Evolutionary conservation across 1,140 invertebrate species (phyloP), one percentile per base, ranked within the genome.

Genomic region (Phortica variegata): DNA sequence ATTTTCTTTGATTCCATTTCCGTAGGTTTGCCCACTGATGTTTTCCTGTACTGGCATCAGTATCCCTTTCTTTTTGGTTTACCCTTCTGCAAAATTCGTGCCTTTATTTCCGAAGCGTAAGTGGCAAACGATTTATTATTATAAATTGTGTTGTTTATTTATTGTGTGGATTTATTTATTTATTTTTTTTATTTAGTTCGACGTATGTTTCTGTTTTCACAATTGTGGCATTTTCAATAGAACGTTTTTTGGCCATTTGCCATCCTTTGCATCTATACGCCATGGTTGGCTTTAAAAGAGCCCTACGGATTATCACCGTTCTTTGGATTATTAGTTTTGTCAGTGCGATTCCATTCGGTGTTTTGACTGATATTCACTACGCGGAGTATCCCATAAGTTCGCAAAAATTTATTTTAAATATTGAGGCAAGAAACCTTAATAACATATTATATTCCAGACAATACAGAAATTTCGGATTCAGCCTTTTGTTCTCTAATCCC

Each of bases 221-320:
- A 17, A 95, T 97, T 54, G 89, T 93, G 12, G 87, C 88, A 16
- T 93, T 93, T 76, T 90, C 89, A 0, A 84, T 86, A 61, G 89
- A 92, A 75, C 81, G 93, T 33, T 97, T 95, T 78, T 73, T 95
- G 20, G 93, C 93, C 12, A 95, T 97, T 57, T 96, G 93, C 65
- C 87, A 95, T 76, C 92, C 93, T 0, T 77, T 96, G 29, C 84
- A 87, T 54, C 79, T 85, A 15, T 86, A 92, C 65, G 85, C 85
- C 3, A 88, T 93, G 80, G 87, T 88, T 0, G 88, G 88, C 5
- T 80, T 93, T 29, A 84, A 87, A 34, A 79, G 91, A 20, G 89
- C 91, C 2, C 65, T 90, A n/a, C 82, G 86, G 23, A 90, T 93
- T 37, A 93, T 96, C 36, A 77, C 84, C 2, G 78, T 79, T 8